phyloP scores from a whole-genome alignment of 2,888 invertebrate genomes.

The Oscheius sp. region DNA sequence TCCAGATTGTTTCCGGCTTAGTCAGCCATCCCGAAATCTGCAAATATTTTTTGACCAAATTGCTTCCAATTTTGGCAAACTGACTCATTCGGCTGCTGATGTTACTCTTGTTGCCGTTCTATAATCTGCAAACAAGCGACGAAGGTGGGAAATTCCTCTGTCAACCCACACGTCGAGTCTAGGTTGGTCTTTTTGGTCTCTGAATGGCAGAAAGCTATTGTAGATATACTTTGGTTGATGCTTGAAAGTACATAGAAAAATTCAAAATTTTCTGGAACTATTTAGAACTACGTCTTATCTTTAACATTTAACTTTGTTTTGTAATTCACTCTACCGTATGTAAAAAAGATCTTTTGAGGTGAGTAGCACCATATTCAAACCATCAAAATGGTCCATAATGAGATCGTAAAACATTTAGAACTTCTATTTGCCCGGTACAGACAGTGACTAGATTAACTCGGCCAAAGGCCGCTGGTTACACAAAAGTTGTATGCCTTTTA shows the following conservation, averaged over 20 bases:
- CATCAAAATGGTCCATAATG: too few species aligned
- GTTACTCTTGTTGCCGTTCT: conserved; percentile 17
- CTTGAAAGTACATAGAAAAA: too few species aligned
- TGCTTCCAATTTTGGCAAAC: not conserved
- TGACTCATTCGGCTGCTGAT: not conserved
- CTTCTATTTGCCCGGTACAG: not conserved
- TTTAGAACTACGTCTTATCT: too few species aligned
- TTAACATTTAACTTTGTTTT: too few species aligned
- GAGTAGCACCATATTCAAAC: too few species aligned
- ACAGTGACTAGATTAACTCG: not conserved
- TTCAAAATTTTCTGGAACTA: too few species aligned
- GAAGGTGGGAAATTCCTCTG: conserved; percentile 1
- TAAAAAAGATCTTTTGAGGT: too few species aligned
- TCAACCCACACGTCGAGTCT: not conserved
- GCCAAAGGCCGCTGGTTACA: conserved; percentile 11
- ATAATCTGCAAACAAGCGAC: conserved; percentile 16
- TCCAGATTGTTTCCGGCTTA: not conserved
- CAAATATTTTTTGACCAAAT: not conserved
- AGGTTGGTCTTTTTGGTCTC: not conserved
- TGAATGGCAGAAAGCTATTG: not conserved
- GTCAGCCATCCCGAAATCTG: not conserved
- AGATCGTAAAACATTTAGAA: not conserved
- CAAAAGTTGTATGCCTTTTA: too few species aligned
- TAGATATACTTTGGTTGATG: not conserved
- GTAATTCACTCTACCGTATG: too few species aligned